Conservation (phyloP, 37 sponge, comb jelly and placozoan species). For the Bolinopsis microptera region DNA sequence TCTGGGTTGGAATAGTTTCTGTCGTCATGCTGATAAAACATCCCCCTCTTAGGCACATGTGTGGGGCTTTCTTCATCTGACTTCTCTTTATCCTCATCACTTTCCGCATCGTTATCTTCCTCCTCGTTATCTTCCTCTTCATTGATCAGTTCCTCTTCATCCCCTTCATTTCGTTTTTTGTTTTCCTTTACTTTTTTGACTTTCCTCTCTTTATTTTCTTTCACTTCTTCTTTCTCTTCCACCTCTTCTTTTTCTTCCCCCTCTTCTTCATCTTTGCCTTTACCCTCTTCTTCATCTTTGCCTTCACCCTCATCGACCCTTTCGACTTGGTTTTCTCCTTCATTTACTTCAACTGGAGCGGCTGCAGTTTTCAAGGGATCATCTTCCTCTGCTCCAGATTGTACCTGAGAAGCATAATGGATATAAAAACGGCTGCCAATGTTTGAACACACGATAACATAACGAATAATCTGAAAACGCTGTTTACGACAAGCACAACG, state of each 20-base stretch:
- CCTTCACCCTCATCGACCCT: background rate
- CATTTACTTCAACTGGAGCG: background rate
- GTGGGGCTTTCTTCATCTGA: constrained; percentile 1
- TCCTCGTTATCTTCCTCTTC: constrained; percentile 14
- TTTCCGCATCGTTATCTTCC: background rate
- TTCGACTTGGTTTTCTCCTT: background rate
- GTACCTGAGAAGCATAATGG: background rate
- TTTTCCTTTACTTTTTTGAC: background rate
- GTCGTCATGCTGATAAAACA: constrained; percentile 63
- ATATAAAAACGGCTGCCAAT: no score
- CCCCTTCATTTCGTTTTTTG: background rate
- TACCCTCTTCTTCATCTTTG: background rate
- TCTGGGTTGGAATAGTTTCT: constrained; percentile 6
- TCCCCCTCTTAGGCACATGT: background rate
- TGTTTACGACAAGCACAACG: no score
- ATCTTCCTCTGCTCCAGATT: background rate
- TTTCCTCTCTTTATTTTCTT: background rate
- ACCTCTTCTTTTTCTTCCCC: background rate
- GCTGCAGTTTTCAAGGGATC: background rate
- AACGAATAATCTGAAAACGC: no score
- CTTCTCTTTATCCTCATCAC: constrained; percentile 35
- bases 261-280: background rate
- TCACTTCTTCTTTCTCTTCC: background rate
- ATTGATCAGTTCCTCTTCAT: background rate
- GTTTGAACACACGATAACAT: no score